phyloP scores from a whole-genome alignment of 1,140 invertebrate species.

The Cydia fagiglandana region DNA sequence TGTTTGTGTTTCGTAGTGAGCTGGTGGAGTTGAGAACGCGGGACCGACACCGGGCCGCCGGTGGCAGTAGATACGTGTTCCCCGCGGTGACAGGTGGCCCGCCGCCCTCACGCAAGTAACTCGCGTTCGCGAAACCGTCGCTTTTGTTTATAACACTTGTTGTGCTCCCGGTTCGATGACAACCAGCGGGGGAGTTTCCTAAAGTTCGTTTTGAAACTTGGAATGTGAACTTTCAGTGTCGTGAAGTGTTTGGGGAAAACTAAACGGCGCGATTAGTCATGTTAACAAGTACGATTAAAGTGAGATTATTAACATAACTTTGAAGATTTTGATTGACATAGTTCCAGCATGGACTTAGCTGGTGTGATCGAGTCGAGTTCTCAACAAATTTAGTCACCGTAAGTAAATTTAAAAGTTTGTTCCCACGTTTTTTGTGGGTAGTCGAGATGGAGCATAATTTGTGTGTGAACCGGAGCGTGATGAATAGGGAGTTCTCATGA shows the following conservation, averaged over 20 bases:
- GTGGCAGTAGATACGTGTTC: constrained; percentile 70
- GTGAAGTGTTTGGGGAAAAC: constrained; percentile 66
- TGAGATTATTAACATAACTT: constrained; percentile 65
- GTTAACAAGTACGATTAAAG: constrained; percentile 70
- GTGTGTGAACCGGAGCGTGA: constrained; percentile 42
- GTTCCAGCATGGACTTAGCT: constrained; percentile 52
- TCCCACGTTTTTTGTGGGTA: constrained; percentile 42
- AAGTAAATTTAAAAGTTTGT: constrained; percentile 33
- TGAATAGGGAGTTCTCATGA: constrained; percentile 32
- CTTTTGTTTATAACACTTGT: constrained; percentile 74
- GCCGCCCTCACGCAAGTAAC: constrained; percentile 46
- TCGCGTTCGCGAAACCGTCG: constrained; percentile 62
- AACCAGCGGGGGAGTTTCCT: constrained; percentile 35
- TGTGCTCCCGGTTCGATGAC: constrained; percentile 45
- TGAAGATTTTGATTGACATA: constrained; percentile 55
- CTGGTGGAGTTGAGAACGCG: constrained; percentile 43
- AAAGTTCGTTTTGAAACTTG: constrained; percentile 36
- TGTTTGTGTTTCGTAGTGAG: constrained; percentile 39
- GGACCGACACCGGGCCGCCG: constrained; percentile 52
- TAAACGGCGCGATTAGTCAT: constrained; percentile 61
- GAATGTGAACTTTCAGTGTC: constrained; percentile 68
- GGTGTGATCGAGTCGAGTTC: constrained; percentile 38
- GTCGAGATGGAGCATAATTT: constrained; percentile 44
- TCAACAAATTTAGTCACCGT: constrained; percentile 17
- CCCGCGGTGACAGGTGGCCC: constrained; percentile 67